Evolutionary conservation across 2,113 vertebrate genomes (phyloP).

Genomic region (Neodontobutis hainanensis): DNA sequence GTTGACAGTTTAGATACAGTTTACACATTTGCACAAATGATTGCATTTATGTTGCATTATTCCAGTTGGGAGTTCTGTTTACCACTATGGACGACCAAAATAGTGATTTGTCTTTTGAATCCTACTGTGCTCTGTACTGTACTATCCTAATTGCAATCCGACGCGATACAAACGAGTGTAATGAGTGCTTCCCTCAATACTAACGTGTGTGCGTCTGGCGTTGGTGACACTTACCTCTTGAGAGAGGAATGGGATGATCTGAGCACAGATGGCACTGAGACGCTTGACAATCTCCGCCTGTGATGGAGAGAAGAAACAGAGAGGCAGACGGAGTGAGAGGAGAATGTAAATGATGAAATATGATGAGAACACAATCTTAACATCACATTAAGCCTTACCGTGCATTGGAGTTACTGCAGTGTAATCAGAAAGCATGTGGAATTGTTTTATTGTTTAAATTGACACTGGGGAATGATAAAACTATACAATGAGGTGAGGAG

Average conservation of each 20-base stretch:
- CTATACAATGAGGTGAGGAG: too few relatives aligned
- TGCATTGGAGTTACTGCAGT: slow-evolving; percentile 32
- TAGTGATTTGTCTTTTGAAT: too few relatives aligned
- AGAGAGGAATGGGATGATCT: slow-evolving; percentile 92
- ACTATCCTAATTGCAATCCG: neutral
- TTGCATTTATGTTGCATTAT: too few relatives aligned
- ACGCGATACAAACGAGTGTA: neutral
- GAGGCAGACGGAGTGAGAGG: slow-evolving; percentile 35
- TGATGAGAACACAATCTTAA: slow-evolving; percentile 50
- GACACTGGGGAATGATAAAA: too few relatives aligned
- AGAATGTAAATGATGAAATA: slow-evolving; percentile 37
- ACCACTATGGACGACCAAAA: too few relatives aligned
- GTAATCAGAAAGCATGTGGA: slow-evolving; percentile 21
- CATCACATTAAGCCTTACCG: slow-evolving; percentile 40
- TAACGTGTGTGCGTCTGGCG: slow-evolving; percentile 31
- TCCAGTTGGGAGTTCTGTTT: too few relatives aligned
- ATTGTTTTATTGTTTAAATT: too few relatives aligned
- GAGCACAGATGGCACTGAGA: slow-evolving; percentile 90
- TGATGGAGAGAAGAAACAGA: slow-evolving; percentile 28
- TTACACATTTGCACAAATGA: too few relatives aligned
- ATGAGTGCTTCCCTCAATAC: slow-evolving; percentile 3
- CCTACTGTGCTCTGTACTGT: neutral
- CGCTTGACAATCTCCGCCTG: slow-evolving; percentile 95
- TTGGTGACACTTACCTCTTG: slow-evolving; percentile 86
- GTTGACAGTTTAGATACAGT: too few relatives aligned